phyloP scores from a whole-genome alignment of 1,140 invertebrate species.

The Cyrtorhinus lividipennis region DNA sequence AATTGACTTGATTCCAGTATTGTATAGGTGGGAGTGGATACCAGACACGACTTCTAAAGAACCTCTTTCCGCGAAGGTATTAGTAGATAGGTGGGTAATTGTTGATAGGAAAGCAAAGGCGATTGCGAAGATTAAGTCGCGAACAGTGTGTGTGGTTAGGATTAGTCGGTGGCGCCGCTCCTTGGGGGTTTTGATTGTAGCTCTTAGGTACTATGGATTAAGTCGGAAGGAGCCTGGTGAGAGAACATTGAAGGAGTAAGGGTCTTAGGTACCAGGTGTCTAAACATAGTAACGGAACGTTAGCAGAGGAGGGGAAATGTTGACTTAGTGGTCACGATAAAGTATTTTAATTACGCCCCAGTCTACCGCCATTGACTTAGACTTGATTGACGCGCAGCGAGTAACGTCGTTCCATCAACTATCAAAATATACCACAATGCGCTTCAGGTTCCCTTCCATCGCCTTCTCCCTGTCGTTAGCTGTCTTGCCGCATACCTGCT shows the following conservation, averaged over 20 bases:
- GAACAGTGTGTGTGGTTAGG: too few relatives aligned
- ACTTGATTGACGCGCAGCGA: conserved; percentile 10
- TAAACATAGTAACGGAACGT: conserved; percentile 8
- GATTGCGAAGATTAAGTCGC: not conserved
- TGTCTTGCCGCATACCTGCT: not conserved
- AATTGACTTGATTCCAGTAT: too few relatives aligned
- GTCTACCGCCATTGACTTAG: conserved; percentile 12
- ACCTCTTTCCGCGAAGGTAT: too few relatives aligned
- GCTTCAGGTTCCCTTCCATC: not conserved
- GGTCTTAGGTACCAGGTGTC: not conserved
- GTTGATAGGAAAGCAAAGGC: not conserved
- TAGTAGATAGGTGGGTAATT: too few relatives aligned
- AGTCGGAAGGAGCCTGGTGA: conserved; percentile 5
- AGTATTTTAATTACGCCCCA: conserved; percentile 13
- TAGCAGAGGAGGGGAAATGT: conserved; percentile 4
- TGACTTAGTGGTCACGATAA: conserved; percentile 14
- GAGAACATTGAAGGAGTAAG: not conserved
- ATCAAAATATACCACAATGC: conserved; percentile 10
- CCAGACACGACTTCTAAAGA: too few relatives aligned
- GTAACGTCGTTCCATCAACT: conserved; percentile 3
- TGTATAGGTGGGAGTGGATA: too few relatives aligned
- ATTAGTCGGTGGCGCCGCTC: not conserved
- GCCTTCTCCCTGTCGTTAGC: not conserved
- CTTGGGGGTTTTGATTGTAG: conserved; percentile 7
- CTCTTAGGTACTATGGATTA: conserved; percentile 12